phyloP scores from a whole-genome alignment of 2,888 invertebrate species.

The Sinopyrophorus schimmeli region DNA sequence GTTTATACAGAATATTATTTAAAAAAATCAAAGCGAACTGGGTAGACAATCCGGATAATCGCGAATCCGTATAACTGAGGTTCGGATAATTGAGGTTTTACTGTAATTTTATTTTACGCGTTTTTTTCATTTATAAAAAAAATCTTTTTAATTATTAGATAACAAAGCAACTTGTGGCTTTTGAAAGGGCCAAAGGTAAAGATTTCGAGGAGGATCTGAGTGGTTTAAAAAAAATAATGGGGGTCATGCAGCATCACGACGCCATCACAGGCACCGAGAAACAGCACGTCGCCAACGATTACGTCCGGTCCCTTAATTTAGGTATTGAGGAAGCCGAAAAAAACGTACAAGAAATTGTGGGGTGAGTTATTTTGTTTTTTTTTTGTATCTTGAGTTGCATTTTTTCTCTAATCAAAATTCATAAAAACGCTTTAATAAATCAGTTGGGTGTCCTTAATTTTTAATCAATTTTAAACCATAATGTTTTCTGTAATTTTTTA shows the following conservation, averaged over 20 bases:
- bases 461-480: too few species aligned
- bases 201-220: conserved; percentile 58
- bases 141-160: too few species aligned
- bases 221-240: conserved; percentile 70
- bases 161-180: conserved; percentile 68
- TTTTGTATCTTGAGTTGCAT: too few species aligned
- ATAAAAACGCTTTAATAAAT: too few species aligned
- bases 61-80: too few species aligned
- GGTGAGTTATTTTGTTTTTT: conserved; percentile 35
- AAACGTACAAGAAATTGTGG: conserved; percentile 37
- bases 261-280: conserved; percentile 57
- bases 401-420: too few species aligned
- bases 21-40: too few species aligned
- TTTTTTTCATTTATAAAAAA: conserved; percentile 24
- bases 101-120: not conserved
- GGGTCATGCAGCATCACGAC: conserved; percentile 87
- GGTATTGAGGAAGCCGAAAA: conserved; percentile 61
- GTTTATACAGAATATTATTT: too few species aligned
- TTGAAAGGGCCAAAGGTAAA: conserved; percentile 56
- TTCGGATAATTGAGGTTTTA: too few species aligned
- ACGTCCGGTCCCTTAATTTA: conserved; percentile 71
- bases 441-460: too few species aligned
- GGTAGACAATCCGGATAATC: too few species aligned
- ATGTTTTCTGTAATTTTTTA: too few species aligned
- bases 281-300: conserved; percentile 62